A percentile compares a stretch with the other conserved stretches of the same genome.
Conservation (phyloP, 1,140 invertebrate genomes). For the Stenopsyche tienmushanensis region DNA sequence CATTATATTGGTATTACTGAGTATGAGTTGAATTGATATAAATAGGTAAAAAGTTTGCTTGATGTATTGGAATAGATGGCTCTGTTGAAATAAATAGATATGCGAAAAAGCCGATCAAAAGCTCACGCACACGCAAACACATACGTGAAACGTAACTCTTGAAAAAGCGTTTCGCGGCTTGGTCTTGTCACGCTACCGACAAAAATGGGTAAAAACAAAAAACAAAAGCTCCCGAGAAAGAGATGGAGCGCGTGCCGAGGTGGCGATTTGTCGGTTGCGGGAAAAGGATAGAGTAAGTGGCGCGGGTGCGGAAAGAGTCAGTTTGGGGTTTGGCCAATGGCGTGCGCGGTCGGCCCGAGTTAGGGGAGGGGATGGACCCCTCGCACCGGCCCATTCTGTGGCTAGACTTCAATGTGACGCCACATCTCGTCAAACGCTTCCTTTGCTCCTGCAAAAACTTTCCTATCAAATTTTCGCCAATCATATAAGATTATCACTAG, state of each 20-base stretch:
- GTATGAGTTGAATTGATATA: background rate
- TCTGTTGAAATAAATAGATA: background rate
- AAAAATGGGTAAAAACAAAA: slow-evolving; percentile 39
- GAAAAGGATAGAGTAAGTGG: slow-evolving; percentile 38
- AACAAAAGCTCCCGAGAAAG: slow-evolving; percentile 25
- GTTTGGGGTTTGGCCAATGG: slow-evolving; percentile 43
- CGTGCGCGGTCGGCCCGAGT: slow-evolving; percentile 42
- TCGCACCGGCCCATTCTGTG: background rate
- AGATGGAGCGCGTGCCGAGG: slow-evolving; percentile 21
- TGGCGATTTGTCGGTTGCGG: slow-evolving; percentile 33
- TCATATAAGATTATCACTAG: too few relatives aligned
- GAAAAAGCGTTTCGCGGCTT: slow-evolving; percentile 40
- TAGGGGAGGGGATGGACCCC: slow-evolving; percentile 30
- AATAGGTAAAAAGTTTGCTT: too few relatives aligned
- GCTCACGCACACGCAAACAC: slow-evolving; percentile 11
- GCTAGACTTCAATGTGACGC: background rate
- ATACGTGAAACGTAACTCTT: slow-evolving; percentile 28
- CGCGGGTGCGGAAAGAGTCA: slow-evolving; percentile 41
- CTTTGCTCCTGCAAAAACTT: background rate
- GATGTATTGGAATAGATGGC: too few relatives aligned
- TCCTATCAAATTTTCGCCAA: too few relatives aligned
- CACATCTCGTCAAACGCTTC: background rate
- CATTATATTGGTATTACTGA: background rate
- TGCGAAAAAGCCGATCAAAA: background rate
- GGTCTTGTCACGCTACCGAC: slow-evolving; percentile 38